Conservation (phyloP, 2,113 vertebrate genomes). For the Beaufortia kweichowensis region DNA sequence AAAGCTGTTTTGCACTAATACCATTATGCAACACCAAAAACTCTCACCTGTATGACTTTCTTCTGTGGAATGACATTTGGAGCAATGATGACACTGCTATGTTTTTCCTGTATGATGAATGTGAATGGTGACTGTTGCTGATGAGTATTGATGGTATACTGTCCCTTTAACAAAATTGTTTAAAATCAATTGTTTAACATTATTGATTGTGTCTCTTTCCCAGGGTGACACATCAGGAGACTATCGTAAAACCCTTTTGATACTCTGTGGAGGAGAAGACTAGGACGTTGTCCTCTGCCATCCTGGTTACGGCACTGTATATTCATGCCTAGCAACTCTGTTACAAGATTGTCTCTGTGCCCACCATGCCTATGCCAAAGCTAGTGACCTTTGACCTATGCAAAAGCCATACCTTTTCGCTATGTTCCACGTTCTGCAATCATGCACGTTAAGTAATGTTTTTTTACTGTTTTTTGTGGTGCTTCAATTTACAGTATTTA, state of each 20-base stretch:
- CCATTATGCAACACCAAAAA: slow-evolving; percentile 8
- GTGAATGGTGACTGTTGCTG: no score
- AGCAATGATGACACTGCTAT: neutral
- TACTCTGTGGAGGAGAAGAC: slow-evolving; percentile 90
- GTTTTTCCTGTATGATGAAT: neutral
- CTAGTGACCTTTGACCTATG: slow-evolving; percentile 57
- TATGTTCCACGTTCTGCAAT: slow-evolving; percentile 34
- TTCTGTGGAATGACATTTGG: neutral
- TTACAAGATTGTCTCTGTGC: slow-evolving; percentile 9
- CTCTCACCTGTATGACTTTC: neutral
- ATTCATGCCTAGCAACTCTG: neutral
- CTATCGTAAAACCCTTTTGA: slow-evolving; percentile 88
- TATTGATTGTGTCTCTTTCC: slow-evolving; percentile 46
- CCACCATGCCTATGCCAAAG: slow-evolving; percentile 64
- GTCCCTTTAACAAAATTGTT: no score
- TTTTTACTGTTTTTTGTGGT: slow-evolving; percentile 34
- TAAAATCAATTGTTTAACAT: no score
- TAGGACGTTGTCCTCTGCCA: slow-evolving; percentile 62
- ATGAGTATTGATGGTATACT: no score
- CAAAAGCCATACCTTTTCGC: slow-evolving; percentile 24
- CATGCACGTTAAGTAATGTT: neutral
- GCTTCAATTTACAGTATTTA: slow-evolving; percentile 29
- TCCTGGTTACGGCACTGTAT: neutral
- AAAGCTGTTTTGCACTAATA: neutral
- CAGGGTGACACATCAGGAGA: slow-evolving; percentile 96